Base-by-base conservation (phyloP, 2,888 invertebrate genomes). In the Sphaerophoria rueppellii region DNA sequence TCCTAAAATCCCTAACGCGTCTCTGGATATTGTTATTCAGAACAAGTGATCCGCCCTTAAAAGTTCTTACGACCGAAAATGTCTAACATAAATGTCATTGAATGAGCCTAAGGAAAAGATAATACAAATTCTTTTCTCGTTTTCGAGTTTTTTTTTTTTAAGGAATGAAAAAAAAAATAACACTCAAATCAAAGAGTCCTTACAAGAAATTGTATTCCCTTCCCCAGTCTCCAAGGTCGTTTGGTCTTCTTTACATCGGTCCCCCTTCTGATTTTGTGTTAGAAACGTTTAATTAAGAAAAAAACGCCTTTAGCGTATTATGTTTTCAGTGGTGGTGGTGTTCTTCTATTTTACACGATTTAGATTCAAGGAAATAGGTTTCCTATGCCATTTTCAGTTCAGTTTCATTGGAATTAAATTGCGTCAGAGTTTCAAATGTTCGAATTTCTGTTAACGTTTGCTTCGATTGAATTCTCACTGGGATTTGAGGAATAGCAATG, bases 281-380 rank as follows among this genome's bases (percentile, higher is more conserved):
- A 60, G 16, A 69, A 57, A 78, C 78, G 82, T 83, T 83, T 83
- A 83, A 83, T 83, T 83, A 83, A 83, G 82, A 79, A 74, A 74
- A 74, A 74, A 83, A 83, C 48, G 74, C 82, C 74, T 79, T 55
- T 32, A 75, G 82, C 82, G 82, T 70, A 83, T 83, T 79, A 83
- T 74, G 82, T 82, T 58, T 74, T 61, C 78, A 32, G 5, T 16
- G 40, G 1, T 14, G 57, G 4, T 9, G 24, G 1, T 14, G 57
- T 11, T 9, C 32, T 61, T 69, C 63, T 58, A 43, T 6, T 61
- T 7, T 52, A 65, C 32, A 43, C 74, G 79, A 83, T 83, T 83
- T 79, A 83, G 79, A 83, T 83, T 83, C 74, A 79, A 67, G 48
- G 82, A 71, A 83, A 83, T 83, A 79, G 75, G 74, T 63, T 69